Percentiles rank a stretch among this genome's conserved stretches.
These are phyloP conservation scores for Clistopyga incitator DNA, from an alignment of 2,888 invertebrate species.

Conservation along the genomic window DNA sequence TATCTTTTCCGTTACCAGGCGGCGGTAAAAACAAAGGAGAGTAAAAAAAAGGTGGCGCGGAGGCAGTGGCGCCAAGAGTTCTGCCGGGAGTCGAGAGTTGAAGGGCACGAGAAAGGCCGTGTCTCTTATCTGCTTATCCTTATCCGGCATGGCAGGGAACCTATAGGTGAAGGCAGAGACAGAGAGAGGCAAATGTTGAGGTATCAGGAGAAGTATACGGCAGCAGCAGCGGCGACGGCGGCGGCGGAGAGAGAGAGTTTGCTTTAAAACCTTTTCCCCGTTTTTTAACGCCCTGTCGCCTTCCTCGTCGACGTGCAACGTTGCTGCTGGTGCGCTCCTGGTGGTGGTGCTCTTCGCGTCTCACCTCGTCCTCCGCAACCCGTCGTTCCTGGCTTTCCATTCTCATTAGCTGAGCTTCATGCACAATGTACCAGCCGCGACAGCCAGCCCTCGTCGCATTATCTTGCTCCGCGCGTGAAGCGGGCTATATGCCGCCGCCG, in stretches of 20 bases:
- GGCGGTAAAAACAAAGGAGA: neutral
- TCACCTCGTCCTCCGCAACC: constrained; percentile 55
- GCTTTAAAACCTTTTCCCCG: constrained; percentile 64
- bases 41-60: constrained; percentile 14
- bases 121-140: constrained; percentile 73
- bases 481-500: neutral
- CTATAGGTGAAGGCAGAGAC: neutral
- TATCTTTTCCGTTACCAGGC: constrained; percentile 22
- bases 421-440: constrained; percentile 75
- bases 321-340: constrained; percentile 37
- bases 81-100: constrained; percentile 32
- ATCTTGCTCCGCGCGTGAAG: constrained; percentile 57
- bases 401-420: constrained; percentile 75
- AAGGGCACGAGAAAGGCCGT: constrained; percentile 66
- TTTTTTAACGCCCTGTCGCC: constrained; percentile 54
- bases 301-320: constrained; percentile 48
- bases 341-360: constrained; percentile 44
- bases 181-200: constrained; percentile 19
- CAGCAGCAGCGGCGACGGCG: too few species aligned
- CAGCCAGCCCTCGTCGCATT: constrained; percentile 71
- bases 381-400: constrained; percentile 72
- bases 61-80: constrained; percentile 36
- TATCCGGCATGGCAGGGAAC: constrained; percentile 64
- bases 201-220: constrained; percentile 31
- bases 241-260: constrained; percentile 31